phyloP scores from a whole-genome alignment of 1,140 invertebrate genomes.

The Eumaeus atala region DNA sequence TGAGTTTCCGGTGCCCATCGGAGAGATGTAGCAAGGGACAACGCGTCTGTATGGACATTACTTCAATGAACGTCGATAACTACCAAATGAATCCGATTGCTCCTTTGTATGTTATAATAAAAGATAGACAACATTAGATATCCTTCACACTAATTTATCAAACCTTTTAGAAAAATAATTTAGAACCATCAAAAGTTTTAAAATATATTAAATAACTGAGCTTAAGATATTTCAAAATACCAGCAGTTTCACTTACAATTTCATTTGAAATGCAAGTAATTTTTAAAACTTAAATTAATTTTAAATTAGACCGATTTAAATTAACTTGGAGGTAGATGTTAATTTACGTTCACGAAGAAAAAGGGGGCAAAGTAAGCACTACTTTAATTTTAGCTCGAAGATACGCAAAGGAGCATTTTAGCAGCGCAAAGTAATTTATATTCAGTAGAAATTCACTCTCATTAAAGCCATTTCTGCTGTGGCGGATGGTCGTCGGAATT shows the following conservation, averaged over 20 bases:
- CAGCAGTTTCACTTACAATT: too few relatives aligned
- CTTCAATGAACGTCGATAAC: too few relatives aligned
- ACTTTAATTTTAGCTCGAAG: slow-evolving; percentile 26
- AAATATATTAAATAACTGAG: too few relatives aligned
- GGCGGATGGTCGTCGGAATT: slow-evolving; percentile 23
- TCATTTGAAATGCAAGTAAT: not conserved
- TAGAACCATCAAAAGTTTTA: too few relatives aligned
- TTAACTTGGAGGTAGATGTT: slow-evolving; percentile 15
- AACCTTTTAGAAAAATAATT: too few relatives aligned
- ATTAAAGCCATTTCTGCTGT: slow-evolving; percentile 25
- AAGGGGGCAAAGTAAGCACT: slow-evolving; percentile 24
- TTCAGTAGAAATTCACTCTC: slow-evolving; percentile 26
- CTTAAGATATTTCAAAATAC: not conserved
- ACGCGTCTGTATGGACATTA: too few relatives aligned
- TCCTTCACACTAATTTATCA: too few relatives aligned
- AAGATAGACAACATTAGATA: too few relatives aligned
- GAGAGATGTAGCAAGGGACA: too few relatives aligned
- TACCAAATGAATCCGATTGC: too few relatives aligned
- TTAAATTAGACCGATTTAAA: slow-evolving; percentile 6
- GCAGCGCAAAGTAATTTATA: slow-evolving; percentile 26
- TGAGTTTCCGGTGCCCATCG: too few relatives aligned
- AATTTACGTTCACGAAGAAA: slow-evolving; percentile 23
- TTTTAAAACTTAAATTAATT: slow-evolving; percentile 5
- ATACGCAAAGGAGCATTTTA: slow-evolving; percentile 30
- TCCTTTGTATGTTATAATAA: too few relatives aligned